Base-by-base conservation (phyloP, 1,140 invertebrate species). In the Bombus polaris region DNA sequence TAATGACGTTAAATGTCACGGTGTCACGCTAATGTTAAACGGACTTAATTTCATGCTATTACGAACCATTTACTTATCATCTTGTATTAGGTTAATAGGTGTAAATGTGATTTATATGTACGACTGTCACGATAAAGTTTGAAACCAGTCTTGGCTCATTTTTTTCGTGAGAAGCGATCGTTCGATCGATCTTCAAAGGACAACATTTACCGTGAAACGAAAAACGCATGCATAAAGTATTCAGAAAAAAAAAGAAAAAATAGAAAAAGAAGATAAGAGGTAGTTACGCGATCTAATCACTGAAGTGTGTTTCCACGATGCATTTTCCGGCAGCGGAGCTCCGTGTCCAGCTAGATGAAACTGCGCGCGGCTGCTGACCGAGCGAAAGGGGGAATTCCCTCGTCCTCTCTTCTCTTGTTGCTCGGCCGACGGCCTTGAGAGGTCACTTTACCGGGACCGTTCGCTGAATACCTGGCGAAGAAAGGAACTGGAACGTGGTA, bases 361-460 rank as follows among this genome's bases (percentile, higher is more conserved):
- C 53, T 53, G 47, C 28, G 47, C 22, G 62, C 22, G 77, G 47
- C 39, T 42, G 39, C 32, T 72, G 70, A 74, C 53, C 53, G 39
- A 66, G 62, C 68, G 65, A 76, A 70, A 82, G 65, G 80, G 57
- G 77, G 72, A 82, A 76, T 72, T 72, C 68, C 53, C 83, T 71
- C 42, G 47, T 71, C n/a, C 66, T 70, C 74, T 79, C 37, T 77
- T 73, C 72, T 71, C 65, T 39, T 47, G 47, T 47, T 59, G 65
- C 66, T 62, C 18, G 47, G 73, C 65, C 81, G 81, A 57, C 89
- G 89, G 84, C 89, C 89, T 90, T 90, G 84, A 57, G 84, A 88
- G 89, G 87, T 90, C 89, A 81, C 80, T 88, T 90, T 88, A 85
- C 84, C 65, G 79, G 84, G 73, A 86, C 72, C 74, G 85, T 86